Percentiles rank a stretch among this genome's conserved stretches.
These are phyloP conservation scores for Acheta domesticus DNA, from an alignment of 2,888 invertebrate genomes.

Conservation along the genomic window DNA sequence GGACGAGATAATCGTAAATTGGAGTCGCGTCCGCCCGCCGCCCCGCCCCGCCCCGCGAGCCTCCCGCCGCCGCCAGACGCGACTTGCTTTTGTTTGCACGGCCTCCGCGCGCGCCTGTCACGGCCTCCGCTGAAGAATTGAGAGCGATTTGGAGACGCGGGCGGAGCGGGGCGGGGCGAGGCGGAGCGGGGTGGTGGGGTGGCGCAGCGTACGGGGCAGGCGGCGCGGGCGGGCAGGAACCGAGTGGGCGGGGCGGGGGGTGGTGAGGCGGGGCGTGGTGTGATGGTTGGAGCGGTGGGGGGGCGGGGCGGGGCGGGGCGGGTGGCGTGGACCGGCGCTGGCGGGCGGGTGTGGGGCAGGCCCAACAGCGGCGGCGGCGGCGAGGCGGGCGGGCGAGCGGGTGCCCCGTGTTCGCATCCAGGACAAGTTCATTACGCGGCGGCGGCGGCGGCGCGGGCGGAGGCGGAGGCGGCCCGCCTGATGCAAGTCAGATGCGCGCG, in stretches of 20 bases:
- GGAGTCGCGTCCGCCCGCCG: neutral
- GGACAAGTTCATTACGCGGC: conserved; percentile 2
- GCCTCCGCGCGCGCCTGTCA: neutral
- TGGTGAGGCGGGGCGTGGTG: neutral
- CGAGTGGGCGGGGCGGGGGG: neutral
- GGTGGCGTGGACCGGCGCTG: neutral
- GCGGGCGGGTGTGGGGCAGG: too few relatives aligned
- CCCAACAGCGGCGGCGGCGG: neutral
- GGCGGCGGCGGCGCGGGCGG: neutral
- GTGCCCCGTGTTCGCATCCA: neutral
- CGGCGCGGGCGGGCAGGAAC: neutral
- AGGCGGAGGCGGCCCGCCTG: neutral
- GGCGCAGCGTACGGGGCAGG: neutral
- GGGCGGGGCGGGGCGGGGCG: neutral
- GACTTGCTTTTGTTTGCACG: conserved; percentile 18
- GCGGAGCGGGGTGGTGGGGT: neutral
- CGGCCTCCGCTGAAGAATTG: neutral
- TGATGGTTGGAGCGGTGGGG: neutral
- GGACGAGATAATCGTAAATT: conserved; percentile 11
- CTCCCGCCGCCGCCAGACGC: neutral
- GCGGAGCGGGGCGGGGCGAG: neutral
- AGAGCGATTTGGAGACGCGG: conserved; percentile 4
- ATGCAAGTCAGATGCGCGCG: conserved; percentile 9
- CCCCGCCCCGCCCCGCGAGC: neutral
- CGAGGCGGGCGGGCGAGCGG: neutral